phyloP scores from a whole-genome alignment of 2,797 vertebrate species.

The Mergus octosetaceus region DNA sequence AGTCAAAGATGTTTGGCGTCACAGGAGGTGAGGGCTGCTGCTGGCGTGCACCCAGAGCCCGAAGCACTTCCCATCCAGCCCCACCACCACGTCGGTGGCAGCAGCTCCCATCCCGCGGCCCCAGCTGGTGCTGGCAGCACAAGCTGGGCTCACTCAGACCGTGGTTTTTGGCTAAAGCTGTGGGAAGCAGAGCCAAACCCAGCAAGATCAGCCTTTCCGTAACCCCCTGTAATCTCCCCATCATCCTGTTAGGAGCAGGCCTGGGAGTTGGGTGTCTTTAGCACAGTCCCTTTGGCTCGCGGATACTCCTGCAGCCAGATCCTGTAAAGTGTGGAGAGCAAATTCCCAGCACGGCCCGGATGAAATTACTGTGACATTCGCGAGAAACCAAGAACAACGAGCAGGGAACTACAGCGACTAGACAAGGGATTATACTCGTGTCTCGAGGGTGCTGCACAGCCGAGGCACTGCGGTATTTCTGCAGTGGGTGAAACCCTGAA shows the following conservation, averaged over 20 bases:
- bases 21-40: fast-evolving
- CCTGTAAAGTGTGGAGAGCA: slow-evolving; percentile 29
- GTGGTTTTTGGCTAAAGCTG: slow-evolving; percentile 29
- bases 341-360: slow-evolving; percentile 20
- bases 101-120: background rate
- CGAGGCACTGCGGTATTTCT: background rate
- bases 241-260: slow-evolving; percentile 51
- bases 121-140: too few relatives aligned
- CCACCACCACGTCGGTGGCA: too few relatives aligned
- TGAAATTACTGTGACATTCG: slow-evolving; percentile 19
- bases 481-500: slow-evolving; percentile 30
- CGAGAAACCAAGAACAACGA: slow-evolving; percentile 33
- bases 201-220: slow-evolving; percentile 30
- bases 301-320: slow-evolving; percentile 24
- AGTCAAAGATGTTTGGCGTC: background rate
- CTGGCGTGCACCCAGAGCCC: background rate
- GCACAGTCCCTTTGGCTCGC: slow-evolving; percentile 2
- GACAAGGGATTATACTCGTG: slow-evolving; percentile 27
- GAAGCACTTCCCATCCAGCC: fast-evolving
- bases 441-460: background rate
- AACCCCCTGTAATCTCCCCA: slow-evolving; percentile 57
- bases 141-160: background rate
- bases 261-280: slow-evolving; percentile 12
- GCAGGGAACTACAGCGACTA: background rate
- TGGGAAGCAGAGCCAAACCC: slow-evolving; percentile 47